Conservation (phyloP, 2,113 vertebrate genomes). For the Epinephelus lanceolatus region DNA sequence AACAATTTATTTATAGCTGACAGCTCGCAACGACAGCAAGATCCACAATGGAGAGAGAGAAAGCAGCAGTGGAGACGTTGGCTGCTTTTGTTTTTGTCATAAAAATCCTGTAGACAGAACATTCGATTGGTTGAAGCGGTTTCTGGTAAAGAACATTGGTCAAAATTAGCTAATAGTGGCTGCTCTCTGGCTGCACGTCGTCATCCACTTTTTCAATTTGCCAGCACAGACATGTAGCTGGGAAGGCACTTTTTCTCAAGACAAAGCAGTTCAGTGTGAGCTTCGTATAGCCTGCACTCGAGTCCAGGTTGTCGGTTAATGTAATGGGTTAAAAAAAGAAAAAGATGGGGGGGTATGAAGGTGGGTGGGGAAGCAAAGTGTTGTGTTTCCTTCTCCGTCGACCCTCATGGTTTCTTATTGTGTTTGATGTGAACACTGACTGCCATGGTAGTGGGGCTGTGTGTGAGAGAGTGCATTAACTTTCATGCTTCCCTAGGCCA, state of each 20-base stretch:
- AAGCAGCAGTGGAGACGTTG: background rate
- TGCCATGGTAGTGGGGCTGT: conserved; percentile 3
- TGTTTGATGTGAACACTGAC: conserved; percentile 49
- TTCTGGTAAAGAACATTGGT: background rate
- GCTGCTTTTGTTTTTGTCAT: background rate
- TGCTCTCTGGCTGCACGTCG: conserved; percentile 8
- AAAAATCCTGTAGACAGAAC: background rate
- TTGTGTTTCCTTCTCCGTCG: conserved; percentile 24
- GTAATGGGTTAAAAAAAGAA: background rate
- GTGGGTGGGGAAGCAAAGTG: background rate
- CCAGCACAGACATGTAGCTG: conserved; percentile 15
- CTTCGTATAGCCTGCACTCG: background rate
- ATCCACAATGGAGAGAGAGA: background rate
- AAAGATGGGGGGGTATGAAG: background rate
- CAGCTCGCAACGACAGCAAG: background rate
- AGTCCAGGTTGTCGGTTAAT: conserved; percentile 1
- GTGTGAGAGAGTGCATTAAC: conserved; percentile 41
- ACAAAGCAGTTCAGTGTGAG: conserved; percentile 25
- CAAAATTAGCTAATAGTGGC: conserved; percentile 3
- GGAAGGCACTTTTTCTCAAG: conserved; percentile 33
- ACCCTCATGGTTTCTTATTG: conserved; percentile 50
- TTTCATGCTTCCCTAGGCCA: conserved; percentile 56
- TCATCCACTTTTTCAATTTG: conserved; percentile 14
- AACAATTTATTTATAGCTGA: background rate
- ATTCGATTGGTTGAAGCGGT: background rate